phyloP scores from a whole-genome alignment of 1,140 invertebrate genomes.

The Ceratosolen fusciceps region DNA sequence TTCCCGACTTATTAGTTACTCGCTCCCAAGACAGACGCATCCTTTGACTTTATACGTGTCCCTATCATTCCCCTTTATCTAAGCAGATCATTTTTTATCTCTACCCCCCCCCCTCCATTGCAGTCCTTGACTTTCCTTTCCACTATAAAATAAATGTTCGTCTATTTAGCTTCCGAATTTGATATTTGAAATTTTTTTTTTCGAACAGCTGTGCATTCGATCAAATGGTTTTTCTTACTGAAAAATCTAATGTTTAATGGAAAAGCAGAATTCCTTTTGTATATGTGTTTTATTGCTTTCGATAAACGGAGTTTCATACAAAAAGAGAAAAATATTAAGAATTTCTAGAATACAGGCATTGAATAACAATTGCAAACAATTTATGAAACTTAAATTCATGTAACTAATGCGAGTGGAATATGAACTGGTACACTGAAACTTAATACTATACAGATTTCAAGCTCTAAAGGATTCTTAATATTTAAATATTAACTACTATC shows the following conservation, averaged over 20 bases:
- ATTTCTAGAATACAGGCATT: neutral
- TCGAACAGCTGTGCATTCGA: no score
- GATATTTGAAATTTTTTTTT: constrained; percentile 7
- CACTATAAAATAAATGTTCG: no score
- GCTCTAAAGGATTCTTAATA: neutral
- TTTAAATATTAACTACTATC: neutral
- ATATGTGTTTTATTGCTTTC: neutral
- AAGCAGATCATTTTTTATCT: neutral
- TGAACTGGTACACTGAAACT: neutral
- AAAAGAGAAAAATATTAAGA: neutral
- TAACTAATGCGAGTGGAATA: neutral
- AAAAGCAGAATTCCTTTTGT: neutral
- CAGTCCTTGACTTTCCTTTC: neutral
- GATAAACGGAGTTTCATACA: neutral
- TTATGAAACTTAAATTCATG: neutral
- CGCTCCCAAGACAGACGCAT: neutral
- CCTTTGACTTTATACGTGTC: neutral
- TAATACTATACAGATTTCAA: neutral
- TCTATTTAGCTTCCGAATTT: no score
- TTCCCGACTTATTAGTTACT: neutral
- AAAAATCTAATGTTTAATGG: no score
- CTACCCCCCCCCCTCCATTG: neutral
- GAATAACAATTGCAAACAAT: neutral
- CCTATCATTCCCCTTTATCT: neutral
- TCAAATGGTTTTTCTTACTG: no score